phyloP scores from a whole-genome alignment of 2,113 vertebrate species.

The Pycnonotus jocosus region DNA sequence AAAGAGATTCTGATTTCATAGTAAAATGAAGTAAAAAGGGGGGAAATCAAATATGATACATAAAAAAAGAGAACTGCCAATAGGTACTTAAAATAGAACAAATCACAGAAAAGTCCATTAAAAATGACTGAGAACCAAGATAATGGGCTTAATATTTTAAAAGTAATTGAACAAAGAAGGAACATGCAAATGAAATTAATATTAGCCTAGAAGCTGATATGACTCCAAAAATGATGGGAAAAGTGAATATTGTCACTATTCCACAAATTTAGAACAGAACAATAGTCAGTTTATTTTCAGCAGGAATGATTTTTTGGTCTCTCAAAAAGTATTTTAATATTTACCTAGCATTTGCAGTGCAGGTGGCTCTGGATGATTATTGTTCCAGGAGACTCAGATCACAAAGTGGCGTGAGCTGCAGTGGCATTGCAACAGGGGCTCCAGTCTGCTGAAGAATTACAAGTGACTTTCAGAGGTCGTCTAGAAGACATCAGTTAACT shows the following conservation, averaged over 20 bases:
- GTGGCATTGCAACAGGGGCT: not conserved
- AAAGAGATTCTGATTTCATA: not conserved
- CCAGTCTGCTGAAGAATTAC: not conserved
- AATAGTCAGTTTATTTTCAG: not conserved
- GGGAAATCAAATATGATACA: not conserved
- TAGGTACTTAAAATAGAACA: constrained; percentile 28
- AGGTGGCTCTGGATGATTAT: not conserved
- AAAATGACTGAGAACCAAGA: constrained; percentile 4
- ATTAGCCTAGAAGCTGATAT: not conserved
- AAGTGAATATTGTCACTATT: not conserved
- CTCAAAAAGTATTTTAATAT: not conserved
- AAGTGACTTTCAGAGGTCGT: not conserved
- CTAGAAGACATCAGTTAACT: not conserved
- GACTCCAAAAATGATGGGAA: not conserved
- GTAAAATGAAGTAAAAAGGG: not conserved
- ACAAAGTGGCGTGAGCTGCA: rapidly evolving
- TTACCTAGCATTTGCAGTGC: not conserved
- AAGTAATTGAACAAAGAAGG: constrained; percentile 3
- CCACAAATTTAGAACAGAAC: not conserved
- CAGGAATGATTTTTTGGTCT: not conserved
- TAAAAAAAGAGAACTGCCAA: not conserved
- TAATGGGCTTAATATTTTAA: constrained; percentile 14
- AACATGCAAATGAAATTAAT: not conserved
- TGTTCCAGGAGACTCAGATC: not conserved
- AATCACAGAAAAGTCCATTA: constrained; percentile 15